Percentiles rank a stretch among this genome's conserved stretches.
These are phyloP conservation scores for Nebria brevicollis DNA, from an alignment of 2,888 invertebrate species.

Conservation along the genomic window DNA sequence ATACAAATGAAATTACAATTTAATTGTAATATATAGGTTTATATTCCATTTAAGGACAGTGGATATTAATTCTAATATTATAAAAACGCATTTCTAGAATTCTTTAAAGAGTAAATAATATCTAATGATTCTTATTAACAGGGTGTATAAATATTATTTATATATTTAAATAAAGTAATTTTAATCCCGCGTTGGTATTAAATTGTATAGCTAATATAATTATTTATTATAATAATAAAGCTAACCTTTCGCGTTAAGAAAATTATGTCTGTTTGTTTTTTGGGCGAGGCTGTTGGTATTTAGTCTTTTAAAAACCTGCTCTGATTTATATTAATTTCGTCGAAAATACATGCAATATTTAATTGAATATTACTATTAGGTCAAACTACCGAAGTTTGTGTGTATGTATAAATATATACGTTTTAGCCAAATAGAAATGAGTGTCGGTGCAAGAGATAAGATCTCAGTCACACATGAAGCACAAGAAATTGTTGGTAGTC, in stretches of 20 bases:
- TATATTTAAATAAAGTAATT: not conserved
- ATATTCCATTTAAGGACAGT: too few relatives aligned
- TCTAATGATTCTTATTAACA: too few relatives aligned
- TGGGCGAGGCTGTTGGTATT: constrained; percentile 1
- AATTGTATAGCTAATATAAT: not conserved
- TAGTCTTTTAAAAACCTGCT: not conserved
- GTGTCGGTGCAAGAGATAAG: too few relatives aligned
- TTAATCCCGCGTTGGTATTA: not conserved
- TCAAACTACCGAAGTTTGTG: not conserved
- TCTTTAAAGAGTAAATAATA: too few relatives aligned
- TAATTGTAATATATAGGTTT: too few relatives aligned
- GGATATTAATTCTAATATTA: too few relatives aligned
- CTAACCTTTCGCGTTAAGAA: not conserved
- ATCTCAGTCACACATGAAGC: too few relatives aligned
- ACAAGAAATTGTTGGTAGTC: too few relatives aligned
- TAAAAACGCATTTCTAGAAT: too few relatives aligned
- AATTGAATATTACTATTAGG: not conserved
- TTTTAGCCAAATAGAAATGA: too few relatives aligned
- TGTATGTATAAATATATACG: not conserved
- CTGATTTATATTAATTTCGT: not conserved
- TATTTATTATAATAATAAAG: not conserved
- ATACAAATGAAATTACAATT: too few relatives aligned
- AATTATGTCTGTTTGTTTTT: not conserved
- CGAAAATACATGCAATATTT: not conserved
- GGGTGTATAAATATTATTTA: not conserved